phyloP scores from a whole-genome alignment of 1,140 invertebrate species.

The Pteromalus puparum region DNA sequence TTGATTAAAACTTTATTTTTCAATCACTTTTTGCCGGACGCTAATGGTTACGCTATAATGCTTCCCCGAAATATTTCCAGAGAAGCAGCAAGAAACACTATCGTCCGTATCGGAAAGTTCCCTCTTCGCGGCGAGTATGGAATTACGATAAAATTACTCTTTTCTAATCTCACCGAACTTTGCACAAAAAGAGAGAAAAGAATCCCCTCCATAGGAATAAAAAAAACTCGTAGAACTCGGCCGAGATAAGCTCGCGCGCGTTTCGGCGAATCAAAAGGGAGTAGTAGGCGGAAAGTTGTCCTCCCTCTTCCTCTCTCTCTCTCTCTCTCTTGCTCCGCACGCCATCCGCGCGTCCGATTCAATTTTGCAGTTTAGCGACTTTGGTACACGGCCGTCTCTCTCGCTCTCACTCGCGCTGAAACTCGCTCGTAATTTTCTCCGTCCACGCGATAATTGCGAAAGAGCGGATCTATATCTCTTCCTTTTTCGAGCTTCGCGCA shows the following conservation, averaged over 20 bases:
- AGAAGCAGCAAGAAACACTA: neutral
- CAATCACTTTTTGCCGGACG: too few relatives aligned
- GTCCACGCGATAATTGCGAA: neutral
- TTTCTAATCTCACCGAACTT: neutral
- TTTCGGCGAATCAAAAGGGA: neutral
- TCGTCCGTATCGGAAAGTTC: too few relatives aligned
- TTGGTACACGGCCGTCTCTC: neutral
- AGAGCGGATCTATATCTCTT: too few relatives aligned
- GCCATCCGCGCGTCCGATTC: neutral
- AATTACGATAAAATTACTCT: neutral
- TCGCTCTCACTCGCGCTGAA: neutral
- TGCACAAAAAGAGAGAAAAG: neutral
- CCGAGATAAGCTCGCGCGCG: neutral
- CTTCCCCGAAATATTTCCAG: too few relatives aligned
- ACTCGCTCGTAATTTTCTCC: neutral
- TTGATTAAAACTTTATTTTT: too few relatives aligned
- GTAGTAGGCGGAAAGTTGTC: neutral
- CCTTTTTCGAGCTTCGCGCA: neutral
- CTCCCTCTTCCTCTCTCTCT: neutral
- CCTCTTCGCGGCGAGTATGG: too few relatives aligned
- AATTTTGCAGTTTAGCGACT: constrained; percentile 4
- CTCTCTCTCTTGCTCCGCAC: neutral
- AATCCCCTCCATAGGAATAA: neutral
- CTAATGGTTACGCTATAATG: too few relatives aligned
- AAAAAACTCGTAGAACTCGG: neutral